Evolutionary conservation across 2,888 invertebrate genomes (phyloP), one percentile per base, ranked within the genome.

Genomic region (Anagyrus pseudococci): DNA sequence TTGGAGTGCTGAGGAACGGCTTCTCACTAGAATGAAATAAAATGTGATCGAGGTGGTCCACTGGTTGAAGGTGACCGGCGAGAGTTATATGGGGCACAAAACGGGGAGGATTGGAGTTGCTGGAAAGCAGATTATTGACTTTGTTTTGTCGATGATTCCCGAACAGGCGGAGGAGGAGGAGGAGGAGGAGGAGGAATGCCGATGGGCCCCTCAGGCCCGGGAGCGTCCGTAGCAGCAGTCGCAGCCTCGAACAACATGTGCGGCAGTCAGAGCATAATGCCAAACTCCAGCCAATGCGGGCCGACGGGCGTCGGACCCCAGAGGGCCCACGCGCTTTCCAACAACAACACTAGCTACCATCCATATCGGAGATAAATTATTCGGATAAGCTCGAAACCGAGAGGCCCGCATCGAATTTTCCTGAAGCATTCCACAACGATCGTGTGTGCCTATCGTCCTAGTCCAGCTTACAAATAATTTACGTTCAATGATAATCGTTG

Each of bases 261-360:
- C 47, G 15, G 15, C 33, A 8, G 20, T 29, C 17, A 46, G 25
- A n/a, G 56, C 59, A n/a, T n/a, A n/a, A n/a, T n/a, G n/a, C n/a
- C n/a, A n/a, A n/a, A n/a, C n/a, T n/a, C n/a, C n/a, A n/a, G n/a
- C n/a, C n/a, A n/a, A n/a, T n/a, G n/a, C n/a, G n/a, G n/a, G n/a
- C n/a, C n/a, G 8, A 37, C 33, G 17, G 59, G 55, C 69, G 70
- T 65, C 57, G 77, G 78, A 40, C 78, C 78, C 64, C 76, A 76
- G 71, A 72, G 76, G 70, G 72, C 73, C 46, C 76, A 77, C 63
- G 63, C 74, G 50, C 50, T 75, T 41, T 67, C 71, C 67, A 74
- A 67, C 72, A 69, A 67, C 72, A 69, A 67, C 72, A 77, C 73
- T 74, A 78, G 75, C 72, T 79, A 78, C 66, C 78, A 79, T 72